Evolutionary conservation across 2,888 invertebrate genomes (phyloP).

Genomic region (Eupithecia exiguata): DNA sequence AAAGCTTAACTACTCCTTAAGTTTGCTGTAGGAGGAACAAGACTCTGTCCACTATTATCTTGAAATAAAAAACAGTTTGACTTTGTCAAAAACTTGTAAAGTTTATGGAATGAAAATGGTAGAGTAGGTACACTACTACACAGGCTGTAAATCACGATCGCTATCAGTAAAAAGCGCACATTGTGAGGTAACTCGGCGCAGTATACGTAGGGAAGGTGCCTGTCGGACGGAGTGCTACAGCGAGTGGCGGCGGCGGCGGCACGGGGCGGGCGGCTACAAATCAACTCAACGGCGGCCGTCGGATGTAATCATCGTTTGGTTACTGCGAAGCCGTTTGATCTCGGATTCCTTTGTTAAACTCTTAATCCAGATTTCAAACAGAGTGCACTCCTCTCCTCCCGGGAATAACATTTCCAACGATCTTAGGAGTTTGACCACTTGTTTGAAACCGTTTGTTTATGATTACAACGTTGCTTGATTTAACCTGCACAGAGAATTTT

Average conservation of each 20-base stretch:
- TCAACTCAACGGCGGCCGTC: slow-evolving; percentile 62
- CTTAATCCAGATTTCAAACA: slow-evolving; percentile 43
- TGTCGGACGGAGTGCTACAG: neutral
- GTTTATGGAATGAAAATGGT: slow-evolving; percentile 2
- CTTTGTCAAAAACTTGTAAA: neutral
- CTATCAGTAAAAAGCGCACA: neutral
- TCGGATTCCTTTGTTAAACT: slow-evolving; percentile 59
- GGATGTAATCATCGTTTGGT: slow-evolving; percentile 69
- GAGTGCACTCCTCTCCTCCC: slow-evolving; percentile 35
- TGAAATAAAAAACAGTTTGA: neutral
- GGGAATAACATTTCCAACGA: slow-evolving; percentile 41
- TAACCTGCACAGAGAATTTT: neutral
- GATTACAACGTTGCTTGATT: neutral
- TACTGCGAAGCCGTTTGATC: slow-evolving; percentile 73
- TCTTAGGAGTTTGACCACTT: slow-evolving; percentile 25
- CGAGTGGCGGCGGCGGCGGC: neutral
- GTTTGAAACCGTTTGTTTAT: slow-evolving; percentile 27
- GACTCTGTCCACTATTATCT: neutral
- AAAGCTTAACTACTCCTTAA: neutral
- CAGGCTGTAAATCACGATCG: slow-evolving; percentile 6
- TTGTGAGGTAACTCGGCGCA: neutral
- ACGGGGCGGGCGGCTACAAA: slow-evolving; percentile 44
- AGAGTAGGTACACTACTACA: too few relatives aligned
- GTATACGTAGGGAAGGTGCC: neutral
- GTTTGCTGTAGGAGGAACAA: neutral